These are phyloP conservation scores for Malacoraja senta DNA, from an alignment of 2,797 vertebrate species.

Conservation along the genomic window DNA sequence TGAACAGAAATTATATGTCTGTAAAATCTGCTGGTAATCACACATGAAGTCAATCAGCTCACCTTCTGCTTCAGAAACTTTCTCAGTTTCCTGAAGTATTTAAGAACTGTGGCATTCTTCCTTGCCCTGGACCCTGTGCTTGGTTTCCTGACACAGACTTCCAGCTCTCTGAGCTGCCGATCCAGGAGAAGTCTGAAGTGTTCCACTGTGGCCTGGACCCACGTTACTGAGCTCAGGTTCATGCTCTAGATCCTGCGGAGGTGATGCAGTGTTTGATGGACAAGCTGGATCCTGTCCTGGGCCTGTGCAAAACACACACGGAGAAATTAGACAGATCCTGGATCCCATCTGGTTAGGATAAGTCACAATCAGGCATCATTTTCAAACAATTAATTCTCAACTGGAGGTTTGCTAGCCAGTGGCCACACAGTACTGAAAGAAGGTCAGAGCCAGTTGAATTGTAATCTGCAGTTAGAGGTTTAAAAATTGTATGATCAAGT, in stretches of 20 bases:
- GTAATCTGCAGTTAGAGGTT: too few species aligned
- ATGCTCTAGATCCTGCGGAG: not conserved
- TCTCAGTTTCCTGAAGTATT: not conserved
- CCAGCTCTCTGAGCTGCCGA: not conserved
- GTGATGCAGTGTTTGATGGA: not conserved
- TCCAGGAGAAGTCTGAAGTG: not conserved
- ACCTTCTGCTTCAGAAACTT: constrained; percentile 9
- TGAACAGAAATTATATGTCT: not conserved
- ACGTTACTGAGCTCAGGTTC: not conserved
- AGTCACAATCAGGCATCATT: too few species aligned
- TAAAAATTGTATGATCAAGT: too few species aligned
- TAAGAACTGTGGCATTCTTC: not conserved
- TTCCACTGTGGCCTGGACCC: not conserved
- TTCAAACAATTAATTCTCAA: too few species aligned
- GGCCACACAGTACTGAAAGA: too few species aligned
- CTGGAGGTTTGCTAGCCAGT: too few species aligned
- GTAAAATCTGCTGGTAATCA: not conserved
- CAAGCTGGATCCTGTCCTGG: not conserved
- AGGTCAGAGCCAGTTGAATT: too few species aligned
- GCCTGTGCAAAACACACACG: not conserved
- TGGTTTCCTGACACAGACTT: not conserved
- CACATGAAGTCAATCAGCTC: not conserved
- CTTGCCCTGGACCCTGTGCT: not conserved
- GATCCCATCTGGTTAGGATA: too few species aligned
- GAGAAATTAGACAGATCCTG: not conserved